A percentile compares a stretch with the other conserved stretches of the same genome.
These are phyloP conservation scores for Neocloeon triangulifer DNA, from an alignment of 1,140 invertebrate genomes.

Conservation along the genomic window DNA sequence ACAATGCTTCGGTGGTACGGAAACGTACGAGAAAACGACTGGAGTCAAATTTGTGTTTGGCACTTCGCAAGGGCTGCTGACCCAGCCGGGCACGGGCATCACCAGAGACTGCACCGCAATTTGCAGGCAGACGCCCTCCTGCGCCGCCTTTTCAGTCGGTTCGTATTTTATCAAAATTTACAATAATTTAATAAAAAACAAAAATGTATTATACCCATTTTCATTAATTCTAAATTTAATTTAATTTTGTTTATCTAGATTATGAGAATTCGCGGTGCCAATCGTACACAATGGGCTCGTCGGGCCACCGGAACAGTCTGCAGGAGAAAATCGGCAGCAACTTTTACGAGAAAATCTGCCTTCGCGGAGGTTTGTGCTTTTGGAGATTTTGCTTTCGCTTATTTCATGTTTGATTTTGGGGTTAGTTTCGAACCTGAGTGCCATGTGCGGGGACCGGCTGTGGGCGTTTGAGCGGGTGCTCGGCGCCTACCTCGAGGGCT, in stretches of 20 bases:
- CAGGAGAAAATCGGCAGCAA: constrained; percentile 16
- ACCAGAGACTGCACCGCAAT: constrained; percentile 22
- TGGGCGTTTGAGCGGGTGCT: constrained; percentile 26
- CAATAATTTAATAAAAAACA: background rate
- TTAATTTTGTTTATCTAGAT: constrained; percentile 11
- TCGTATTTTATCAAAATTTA: constrained; percentile 5
- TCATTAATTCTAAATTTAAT: constrained; percentile 1
- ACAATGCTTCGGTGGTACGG: constrained; percentile 24
- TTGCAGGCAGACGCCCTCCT: constrained; percentile 19
- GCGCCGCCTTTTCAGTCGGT: constrained; percentile 20
- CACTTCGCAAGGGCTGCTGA: constrained; percentile 16
- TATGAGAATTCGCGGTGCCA: constrained; percentile 19
- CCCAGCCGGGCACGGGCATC: constrained; percentile 20
- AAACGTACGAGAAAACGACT: constrained; percentile 22
- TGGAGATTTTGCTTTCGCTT: background rate
- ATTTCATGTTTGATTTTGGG: constrained; percentile 2
- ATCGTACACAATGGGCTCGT: constrained; percentile 16
- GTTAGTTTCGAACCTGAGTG: constrained; percentile 16
- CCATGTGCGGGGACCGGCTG: constrained; percentile 22
- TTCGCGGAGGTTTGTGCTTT: constrained; percentile 15
- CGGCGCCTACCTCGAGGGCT: constrained; percentile 21
- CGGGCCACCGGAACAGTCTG: constrained; percentile 15
- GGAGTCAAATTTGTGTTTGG: constrained; percentile 15
- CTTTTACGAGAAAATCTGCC: constrained; percentile 23
- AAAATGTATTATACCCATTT: background rate